Evolutionary conservation across 2,888 invertebrate species (phyloP).

Genomic region (Sepiola atlantica): DNA sequence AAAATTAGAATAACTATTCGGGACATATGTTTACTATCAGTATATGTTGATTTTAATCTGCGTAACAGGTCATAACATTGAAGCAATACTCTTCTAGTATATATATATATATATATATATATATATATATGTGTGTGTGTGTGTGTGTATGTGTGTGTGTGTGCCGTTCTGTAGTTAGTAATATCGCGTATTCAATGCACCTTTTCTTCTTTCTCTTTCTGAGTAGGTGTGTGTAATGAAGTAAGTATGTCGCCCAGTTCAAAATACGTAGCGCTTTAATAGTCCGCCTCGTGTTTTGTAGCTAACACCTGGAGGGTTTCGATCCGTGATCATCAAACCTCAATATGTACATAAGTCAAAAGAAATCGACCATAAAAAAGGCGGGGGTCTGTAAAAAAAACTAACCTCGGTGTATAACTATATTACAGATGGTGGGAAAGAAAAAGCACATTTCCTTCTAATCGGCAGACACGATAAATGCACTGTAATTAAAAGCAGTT

Average conservation of each 20-base stretch:
- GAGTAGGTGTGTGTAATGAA: background rate
- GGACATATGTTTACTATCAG: too few species aligned
- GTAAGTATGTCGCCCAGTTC: background rate
- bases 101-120: background rate
- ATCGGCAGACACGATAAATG: too few species aligned
- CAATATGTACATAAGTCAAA: conserved; percentile 32
- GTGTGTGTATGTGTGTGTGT: background rate
- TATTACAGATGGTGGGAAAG: too few species aligned
- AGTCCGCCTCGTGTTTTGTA: background rate
- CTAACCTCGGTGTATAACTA: background rate
- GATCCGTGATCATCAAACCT: background rate
- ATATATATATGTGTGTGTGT: background rate
- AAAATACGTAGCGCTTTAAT: background rate
- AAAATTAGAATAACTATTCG: too few species aligned
- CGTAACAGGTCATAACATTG: too few species aligned
- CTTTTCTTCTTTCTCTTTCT: too few species aligned
- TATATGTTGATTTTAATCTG: too few species aligned
- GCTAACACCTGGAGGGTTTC: background rate
- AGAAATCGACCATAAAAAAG: background rate
- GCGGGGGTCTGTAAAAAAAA: background rate
- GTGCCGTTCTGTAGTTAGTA: background rate
- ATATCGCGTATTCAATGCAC: background rate
- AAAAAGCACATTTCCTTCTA: too few species aligned
- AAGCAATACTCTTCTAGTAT: background rate
- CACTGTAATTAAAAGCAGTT: too few species aligned